A percentile compares a stretch with the other conserved stretches of the same genome.
These are phyloP conservation scores for Drosophila bunnanda DNA, from an alignment of 2,888 invertebrate genomes.

Conservation along the genomic window DNA sequence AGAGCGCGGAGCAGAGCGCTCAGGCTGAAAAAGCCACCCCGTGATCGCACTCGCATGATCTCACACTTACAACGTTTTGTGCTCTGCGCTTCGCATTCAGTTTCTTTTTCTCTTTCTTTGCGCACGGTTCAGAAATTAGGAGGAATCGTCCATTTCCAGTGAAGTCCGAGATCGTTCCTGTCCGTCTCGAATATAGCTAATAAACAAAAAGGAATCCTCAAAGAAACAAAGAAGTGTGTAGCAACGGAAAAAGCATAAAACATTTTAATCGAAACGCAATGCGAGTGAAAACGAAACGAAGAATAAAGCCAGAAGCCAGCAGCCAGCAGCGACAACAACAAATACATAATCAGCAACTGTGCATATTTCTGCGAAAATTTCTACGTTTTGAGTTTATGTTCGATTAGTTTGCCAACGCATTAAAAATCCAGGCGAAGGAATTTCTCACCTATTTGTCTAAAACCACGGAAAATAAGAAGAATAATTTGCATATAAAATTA, in stretches of 20 bases:
- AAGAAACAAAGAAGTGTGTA: conserved; percentile 53
- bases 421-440: conserved; percentile 12
- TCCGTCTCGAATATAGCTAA: conserved; percentile 68
- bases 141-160: conserved; percentile 68
- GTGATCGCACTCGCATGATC: conserved; percentile 26
- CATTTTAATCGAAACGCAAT: conserved; percentile 19
- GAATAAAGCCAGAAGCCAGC: conserved; percentile 37
- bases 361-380: conserved; percentile 62
- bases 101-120: conserved; percentile 81
- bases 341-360: conserved; percentile 70
- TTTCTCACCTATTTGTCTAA: conserved; percentile 28
- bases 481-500: conserved; percentile 65
- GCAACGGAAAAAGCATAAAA: conserved; percentile 41
- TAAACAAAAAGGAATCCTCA: conserved; percentile 64
- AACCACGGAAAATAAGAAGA: conserved; percentile 44
- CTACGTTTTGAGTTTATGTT: conserved; percentile 32
- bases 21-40: conserved; percentile 3
- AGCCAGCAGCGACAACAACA: conserved; percentile 54
- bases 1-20: conserved; percentile 1
- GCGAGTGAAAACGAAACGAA: conserved; percentile 46
- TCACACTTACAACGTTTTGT: conserved; percentile 40
- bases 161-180: conserved; percentile 69
- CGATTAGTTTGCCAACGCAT: conserved; percentile 17
- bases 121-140: conserved; percentile 76
- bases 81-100: conserved; percentile 71